A percentile compares a stretch with the other conserved stretches of the same genome.
phyloP scores from a whole-genome alignment of 2,797 vertebrate species.

The Peromyscus melanophrys region DNA sequence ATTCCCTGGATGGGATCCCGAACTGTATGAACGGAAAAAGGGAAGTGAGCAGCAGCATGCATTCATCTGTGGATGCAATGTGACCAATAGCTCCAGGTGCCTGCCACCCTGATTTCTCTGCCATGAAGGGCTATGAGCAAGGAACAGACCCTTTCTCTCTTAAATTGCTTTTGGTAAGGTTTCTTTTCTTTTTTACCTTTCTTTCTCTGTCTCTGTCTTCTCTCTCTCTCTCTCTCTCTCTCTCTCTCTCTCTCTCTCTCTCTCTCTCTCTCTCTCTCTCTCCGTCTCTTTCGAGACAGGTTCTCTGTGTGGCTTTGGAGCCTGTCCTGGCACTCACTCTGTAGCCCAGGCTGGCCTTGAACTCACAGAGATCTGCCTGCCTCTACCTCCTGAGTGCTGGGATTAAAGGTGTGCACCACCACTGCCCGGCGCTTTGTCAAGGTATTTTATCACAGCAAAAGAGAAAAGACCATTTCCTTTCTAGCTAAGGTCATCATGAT shows the following conservation, averaged over 20 bases:
- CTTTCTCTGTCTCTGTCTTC: no score
- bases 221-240: no score
- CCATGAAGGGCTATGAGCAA: not conserved
- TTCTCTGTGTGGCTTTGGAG: no score
- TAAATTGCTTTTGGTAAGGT: not conserved
- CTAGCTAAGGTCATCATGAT: not conserved
- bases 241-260: no score
- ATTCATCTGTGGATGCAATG: not conserved
- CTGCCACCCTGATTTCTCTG: not conserved
- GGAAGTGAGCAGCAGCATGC: not conserved
- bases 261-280: no score
- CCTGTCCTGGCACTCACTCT: no score
- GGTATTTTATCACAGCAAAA: not conserved
- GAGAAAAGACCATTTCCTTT: not conserved
- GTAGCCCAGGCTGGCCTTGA: no score
- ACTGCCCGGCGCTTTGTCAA: not conserved
- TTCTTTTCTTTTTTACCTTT: not conserved
- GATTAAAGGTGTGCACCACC: no score
- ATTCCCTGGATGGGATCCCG: not conserved
- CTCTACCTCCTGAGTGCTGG: no score
- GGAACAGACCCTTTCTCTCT: not conserved
- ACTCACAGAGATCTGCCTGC: no score
- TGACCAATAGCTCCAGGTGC: not conserved
- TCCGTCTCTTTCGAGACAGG: no score
- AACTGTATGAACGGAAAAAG: not conserved